Evolutionary conservation across 2,888 invertebrate species (phyloP), one percentile per base, ranked within the genome.

Genomic region (Palloptera scutellata): DNA sequence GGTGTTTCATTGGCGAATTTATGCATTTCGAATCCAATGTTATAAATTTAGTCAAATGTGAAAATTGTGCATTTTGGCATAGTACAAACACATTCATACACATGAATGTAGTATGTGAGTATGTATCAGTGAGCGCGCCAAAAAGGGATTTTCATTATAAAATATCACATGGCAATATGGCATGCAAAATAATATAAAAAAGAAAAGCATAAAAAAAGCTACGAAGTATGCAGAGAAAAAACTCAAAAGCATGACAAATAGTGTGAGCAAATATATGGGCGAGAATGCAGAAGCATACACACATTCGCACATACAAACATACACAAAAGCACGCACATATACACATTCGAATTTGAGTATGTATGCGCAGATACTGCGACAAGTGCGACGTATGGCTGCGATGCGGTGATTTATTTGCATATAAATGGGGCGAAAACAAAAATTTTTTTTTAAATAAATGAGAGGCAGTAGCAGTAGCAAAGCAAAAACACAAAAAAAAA

Each of bases 1-100:
- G 80, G 76, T 76, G 73, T 82, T 82, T 82, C 80, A 83, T 83
- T 83, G 83, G 80, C 77, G 77, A 79, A 79, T 80, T 81, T 81
- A 81, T 81, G 76, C 76, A 77, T 76, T 78, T 76, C 75, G 77
- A 77, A 83, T 80, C 80, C 79, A 71, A 74, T 73, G 75, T 70
- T 72, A 80, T 81, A 81, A 82, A 81, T 81, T 81, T 78, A 75
- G 77, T 78, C 74, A 77, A 82, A 82, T 81, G 81, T 79, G 81
- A 78, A 79, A 81, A 81, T 80, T 79, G 79, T 79, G 79, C 77
- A 79, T 73, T 77, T 80, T 76, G 77, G 76, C 79, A 76, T 75
- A 67, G 74, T 53, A 63, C 66, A 70, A 52, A 66, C 64, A 72
- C 61, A 73, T 54, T 69, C 40, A 42, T 19, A 43, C 45, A 48